phyloP scores from a whole-genome alignment of 2,797 vertebrate genomes.

The Telmatherina bonti region DNA sequence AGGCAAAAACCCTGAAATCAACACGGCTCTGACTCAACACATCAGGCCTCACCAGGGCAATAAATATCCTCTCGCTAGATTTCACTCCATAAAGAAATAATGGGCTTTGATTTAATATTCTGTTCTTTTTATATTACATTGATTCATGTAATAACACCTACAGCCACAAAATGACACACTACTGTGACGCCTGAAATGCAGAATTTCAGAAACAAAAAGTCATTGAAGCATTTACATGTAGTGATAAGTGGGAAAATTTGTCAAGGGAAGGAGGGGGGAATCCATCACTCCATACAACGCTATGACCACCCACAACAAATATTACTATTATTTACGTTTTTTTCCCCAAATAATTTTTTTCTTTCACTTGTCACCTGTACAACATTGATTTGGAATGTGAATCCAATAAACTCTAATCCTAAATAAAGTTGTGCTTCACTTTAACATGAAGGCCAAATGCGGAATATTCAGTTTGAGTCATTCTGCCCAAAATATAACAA shows the following conservation, averaged over 20 bases:
- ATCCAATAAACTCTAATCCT: slow-evolving; percentile 49
- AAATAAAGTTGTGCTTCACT: slow-evolving; percentile 66
- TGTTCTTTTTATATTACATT: slow-evolving; percentile 68
- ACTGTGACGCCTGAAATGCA: slow-evolving; percentile 60
- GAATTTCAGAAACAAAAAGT: slow-evolving; percentile 61
- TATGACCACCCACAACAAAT: slow-evolving; percentile 72
- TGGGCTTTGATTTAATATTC: slow-evolving; percentile 54
- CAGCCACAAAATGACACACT: slow-evolving; percentile 73
- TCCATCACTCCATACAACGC: slow-evolving; percentile 71
- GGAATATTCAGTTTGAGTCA: slow-evolving; percentile 29
- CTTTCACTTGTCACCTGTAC: slow-evolving; percentile 58
- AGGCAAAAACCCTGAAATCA: slow-evolving; percentile 42
- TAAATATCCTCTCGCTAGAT: slow-evolving; percentile 27
- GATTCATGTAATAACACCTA: slow-evolving; percentile 75
- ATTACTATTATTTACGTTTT: slow-evolving; percentile 57
- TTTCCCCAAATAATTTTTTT: slow-evolving; percentile 54
- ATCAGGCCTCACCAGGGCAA: slow-evolving; percentile 24
- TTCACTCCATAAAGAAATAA: slow-evolving; percentile 54
- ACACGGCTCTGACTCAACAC: slow-evolving; percentile 29
- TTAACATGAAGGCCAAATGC: slow-evolving; percentile 28
- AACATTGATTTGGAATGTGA: slow-evolving; percentile 71
- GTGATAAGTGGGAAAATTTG: slow-evolving; percentile 61
- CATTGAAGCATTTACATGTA: slow-evolving; percentile 68
- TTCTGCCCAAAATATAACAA: slow-evolving; percentile 30
- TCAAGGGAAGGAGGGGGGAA: slow-evolving; percentile 53